These are phyloP conservation scores for Reticulitermes speratus DNA, from an alignment of 1,140 invertebrate species.

Conservation along the genomic window DNA sequence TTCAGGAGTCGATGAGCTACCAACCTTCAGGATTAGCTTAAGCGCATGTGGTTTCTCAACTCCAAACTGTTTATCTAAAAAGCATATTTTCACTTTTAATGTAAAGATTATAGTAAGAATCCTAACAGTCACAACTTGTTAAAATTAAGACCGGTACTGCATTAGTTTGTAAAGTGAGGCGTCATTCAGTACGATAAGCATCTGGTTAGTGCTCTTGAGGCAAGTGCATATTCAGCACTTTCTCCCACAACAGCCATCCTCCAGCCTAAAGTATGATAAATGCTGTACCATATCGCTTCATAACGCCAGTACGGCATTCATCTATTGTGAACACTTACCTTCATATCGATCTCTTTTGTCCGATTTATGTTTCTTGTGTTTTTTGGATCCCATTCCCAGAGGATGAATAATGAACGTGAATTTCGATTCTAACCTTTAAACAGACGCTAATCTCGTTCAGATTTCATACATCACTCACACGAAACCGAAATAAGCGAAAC, in stretches of 20 bases:
- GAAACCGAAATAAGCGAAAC: background rate
- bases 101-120: background rate
- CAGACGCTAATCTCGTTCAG: background rate
- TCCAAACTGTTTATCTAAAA: conserved; percentile 33
- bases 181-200: background rate
- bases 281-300: background rate
- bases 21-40: conserved; percentile 80
- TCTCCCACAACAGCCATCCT: conserved; percentile 8
- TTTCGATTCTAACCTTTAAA: too few relatives aligned
- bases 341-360: conserved; percentile 33
- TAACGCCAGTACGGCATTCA: background rate
- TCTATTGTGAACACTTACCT: conserved; percentile 25
- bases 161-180: background rate
- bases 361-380: conserved; percentile 34
- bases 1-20: conserved; percentile 66
- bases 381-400: conserved; percentile 30
- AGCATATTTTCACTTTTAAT: conserved; percentile 11
- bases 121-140: background rate
- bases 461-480: background rate
- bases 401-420: background rate
- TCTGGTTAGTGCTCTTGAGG: background rate
- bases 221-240: background rate
- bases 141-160: background rate
- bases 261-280: background rate
- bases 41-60: conserved; percentile 61